A percentile compares a stretch with the other conserved stretches of the same genome.
phyloP scores from a whole-genome alignment of 2,888 invertebrate species.

The Drosophila recens region DNA sequence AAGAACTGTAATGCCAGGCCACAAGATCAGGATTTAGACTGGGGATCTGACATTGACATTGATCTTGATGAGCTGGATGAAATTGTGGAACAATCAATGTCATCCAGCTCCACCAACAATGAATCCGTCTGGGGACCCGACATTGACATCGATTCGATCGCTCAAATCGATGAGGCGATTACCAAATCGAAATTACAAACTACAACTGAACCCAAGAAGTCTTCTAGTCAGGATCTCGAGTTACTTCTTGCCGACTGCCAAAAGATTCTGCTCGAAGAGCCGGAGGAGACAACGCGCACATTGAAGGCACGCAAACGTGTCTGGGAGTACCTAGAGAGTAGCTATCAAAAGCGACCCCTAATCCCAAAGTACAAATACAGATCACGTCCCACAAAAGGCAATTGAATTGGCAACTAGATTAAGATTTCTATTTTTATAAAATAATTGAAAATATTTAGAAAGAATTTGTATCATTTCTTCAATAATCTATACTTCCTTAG shows the following conservation, averaged over 20 bases:
- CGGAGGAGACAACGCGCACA: constrained; percentile 33
- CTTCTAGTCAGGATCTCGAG: constrained; percentile 36
- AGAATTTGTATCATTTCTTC: neutral
- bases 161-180: constrained; percentile 44
- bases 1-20: neutral
- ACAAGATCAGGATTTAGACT: constrained; percentile 22
- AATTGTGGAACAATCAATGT: constrained; percentile 1
- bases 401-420: constrained; percentile 5
- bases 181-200: constrained; percentile 26
- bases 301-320: constrained; percentile 50
- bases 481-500: neutral
- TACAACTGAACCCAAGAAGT: neutral
- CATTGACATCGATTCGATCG: constrained; percentile 56
- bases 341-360: constrained; percentile 49
- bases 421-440: neutral
- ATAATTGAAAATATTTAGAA: neutral
- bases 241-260: constrained; percentile 46
- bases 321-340: constrained; percentile 48
- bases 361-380: constrained; percentile 57
- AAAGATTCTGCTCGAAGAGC: constrained; percentile 46
- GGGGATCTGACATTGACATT: constrained; percentile 50
- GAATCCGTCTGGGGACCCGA: constrained; percentile 49
- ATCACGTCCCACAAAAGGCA: neutral
- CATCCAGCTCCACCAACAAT: neutral
- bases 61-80: constrained; percentile 42